Percentiles rank a stretch among this genome's conserved stretches.
These are phyloP conservation scores for Microtus oregoni DNA, from an alignment of 2,113 vertebrate species.

Conservation along the genomic window DNA sequence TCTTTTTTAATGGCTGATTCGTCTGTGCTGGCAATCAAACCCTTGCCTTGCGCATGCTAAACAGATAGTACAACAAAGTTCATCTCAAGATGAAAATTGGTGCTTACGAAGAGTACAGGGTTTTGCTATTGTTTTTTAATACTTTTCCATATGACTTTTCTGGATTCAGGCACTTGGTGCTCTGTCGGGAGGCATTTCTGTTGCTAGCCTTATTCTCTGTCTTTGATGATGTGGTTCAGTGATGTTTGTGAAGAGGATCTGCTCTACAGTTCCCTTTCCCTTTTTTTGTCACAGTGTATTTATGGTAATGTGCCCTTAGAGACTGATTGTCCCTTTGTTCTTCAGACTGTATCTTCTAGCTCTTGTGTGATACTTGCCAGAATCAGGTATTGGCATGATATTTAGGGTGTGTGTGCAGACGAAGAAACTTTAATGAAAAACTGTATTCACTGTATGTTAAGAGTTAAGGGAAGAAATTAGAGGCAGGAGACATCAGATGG, in stretches of 20 bases:
- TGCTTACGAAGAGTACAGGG: not conserved
- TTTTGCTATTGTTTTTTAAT: conserved; percentile 31
- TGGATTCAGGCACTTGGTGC: not conserved
- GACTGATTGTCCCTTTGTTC: not conserved
- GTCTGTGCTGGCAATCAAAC: not conserved
- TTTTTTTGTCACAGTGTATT: not conserved
- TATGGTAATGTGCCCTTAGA: not conserved
- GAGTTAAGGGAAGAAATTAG: not conserved
- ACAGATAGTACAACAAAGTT: not conserved
- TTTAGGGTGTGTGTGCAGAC: not conserved
- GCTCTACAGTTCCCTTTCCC: conserved; percentile 20
- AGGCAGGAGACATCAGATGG: not conserved
- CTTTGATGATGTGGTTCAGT: conserved; percentile 12
- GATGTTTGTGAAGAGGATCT: not conserved
- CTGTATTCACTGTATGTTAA: not conserved
- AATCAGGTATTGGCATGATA: not conserved
- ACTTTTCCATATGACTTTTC: not conserved
- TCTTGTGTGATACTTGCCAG: conserved; percentile 13
- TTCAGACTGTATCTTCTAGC: not conserved
- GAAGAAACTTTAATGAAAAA: not conserved
- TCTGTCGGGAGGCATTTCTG: not conserved
- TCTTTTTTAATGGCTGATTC: not conserved
- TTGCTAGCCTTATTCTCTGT: conserved; percentile 1
- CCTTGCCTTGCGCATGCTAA: not conserved
- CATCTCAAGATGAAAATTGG: not conserved